Evolutionary conservation across 2,113 vertebrate genomes (phyloP).

Genomic region (Catharus bicknelli): DNA sequence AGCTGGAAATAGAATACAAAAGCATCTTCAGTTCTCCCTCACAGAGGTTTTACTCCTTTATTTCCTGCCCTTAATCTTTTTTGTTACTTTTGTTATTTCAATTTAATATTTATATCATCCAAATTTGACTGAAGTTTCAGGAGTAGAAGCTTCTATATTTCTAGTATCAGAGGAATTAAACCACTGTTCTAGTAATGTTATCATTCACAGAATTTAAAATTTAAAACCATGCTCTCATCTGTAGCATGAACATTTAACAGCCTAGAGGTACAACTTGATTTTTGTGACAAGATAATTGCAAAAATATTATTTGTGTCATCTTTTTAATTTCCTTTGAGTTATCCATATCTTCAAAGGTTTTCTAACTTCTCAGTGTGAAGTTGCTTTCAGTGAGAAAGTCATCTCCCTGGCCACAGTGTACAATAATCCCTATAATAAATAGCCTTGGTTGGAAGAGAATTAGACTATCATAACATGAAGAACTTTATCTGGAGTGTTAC

Average conservation of each 20-base stretch:
- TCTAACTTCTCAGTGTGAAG: neutral
- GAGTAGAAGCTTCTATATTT: neutral
- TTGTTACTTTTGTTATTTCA: neutral
- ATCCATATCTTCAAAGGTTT: neutral
- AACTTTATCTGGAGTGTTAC: neutral
- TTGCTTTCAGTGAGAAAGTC: neutral
- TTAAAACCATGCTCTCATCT: neutral
- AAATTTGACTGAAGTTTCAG: neutral
- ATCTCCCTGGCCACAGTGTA: neutral
- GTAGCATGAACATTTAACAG: neutral
- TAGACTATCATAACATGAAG: neutral
- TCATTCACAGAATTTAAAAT: neutral
- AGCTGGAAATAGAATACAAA: neutral
- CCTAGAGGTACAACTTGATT: neutral
- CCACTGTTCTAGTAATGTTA: neutral
- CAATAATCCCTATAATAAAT: neutral
- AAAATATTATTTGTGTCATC: neutral
- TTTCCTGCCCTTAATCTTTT: accelerated
- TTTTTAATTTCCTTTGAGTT: neutral
- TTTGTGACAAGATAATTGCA: neutral
- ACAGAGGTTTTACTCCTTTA: neutral
- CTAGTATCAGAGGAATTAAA: neutral
- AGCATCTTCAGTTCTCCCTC: neutral
- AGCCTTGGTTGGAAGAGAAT: neutral
- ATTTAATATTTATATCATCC: neutral